Evolutionary conservation across 2,113 vertebrate species (phyloP), one percentile per base, ranked within the genome.

Genomic region (Silurus asotus): DNA sequence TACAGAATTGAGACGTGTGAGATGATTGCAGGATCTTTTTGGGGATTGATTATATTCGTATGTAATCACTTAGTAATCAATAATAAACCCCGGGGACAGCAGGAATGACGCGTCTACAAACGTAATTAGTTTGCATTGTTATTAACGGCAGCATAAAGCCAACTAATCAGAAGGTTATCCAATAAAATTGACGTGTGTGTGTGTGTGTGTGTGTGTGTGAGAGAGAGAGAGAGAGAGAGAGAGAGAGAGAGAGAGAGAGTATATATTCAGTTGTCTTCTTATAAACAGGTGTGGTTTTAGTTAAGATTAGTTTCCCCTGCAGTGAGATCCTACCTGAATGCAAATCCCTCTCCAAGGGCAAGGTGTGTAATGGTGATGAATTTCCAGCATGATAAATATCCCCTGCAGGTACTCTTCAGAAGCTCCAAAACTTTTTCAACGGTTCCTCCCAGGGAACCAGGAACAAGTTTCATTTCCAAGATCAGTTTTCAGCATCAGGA

Each of bases 351-450:
- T 17, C 56, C 28, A 45, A 23, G 77, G 56, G 8, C 56, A 9
- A 61, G 56, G 77, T 20, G 77, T 45, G 56, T 80, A 80, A 58
- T 80, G 45, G 28, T 79, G 77, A 80, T 80, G 56, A 45, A 80
- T 61, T 61, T 79, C 25, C 55, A 7, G 74, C 8, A 6, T 14
- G n/a, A 55, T 25, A n/a, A 7, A 20, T n/a, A 6, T 25, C 20
- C 6, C 20, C 77, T 45, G 14, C 77, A 10, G 28, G 15, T 23
- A 20, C 17, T 11, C 17, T 37, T 45, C 72, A 75, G 48, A 23
- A 45, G 15, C 65, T 17, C 56, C 5, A 25, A 59, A n/a, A 76
- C 74, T 53, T 53, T 75, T 76, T 14, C 51, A 15, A 55, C 70
- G 23, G 49, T 75, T 75, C 51, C 23, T 25, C 74, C 13, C 0